These are phyloP conservation scores for Rhabdomys pumilio DNA, from an alignment of 2,797 vertebrate genomes.

Conservation along the genomic window DNA sequence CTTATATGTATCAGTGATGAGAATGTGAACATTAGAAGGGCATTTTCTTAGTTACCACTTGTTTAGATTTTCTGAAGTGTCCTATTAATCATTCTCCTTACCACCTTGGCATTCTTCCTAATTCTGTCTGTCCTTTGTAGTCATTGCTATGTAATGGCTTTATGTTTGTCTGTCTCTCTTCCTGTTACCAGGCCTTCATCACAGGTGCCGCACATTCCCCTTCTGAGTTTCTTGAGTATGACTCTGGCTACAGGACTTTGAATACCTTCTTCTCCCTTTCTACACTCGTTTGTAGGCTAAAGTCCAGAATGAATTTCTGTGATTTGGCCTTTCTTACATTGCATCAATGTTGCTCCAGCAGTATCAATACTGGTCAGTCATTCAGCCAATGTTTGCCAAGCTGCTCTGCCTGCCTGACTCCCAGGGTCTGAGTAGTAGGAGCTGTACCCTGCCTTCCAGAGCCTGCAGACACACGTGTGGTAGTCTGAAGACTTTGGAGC, in stretches of 20 bases:
- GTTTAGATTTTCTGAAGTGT: background rate
- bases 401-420: background rate
- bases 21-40: background rate
- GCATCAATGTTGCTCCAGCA: background rate
- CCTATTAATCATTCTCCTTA: background rate
- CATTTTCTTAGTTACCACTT: background rate
- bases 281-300: background rate
- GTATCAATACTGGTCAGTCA: background rate
- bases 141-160: background rate
- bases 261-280: background rate
- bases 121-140: background rate
- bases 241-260: constrained; percentile 19
- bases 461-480: background rate
- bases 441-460: background rate
- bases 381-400: background rate
- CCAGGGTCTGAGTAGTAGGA: background rate
- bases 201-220: background rate
- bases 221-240: background rate
- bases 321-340: background rate
- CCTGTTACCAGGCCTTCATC: background rate
- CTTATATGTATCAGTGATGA: background rate
- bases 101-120: background rate
- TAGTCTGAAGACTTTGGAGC: background rate
- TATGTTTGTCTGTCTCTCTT: background rate
- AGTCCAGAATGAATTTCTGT: background rate